Evolutionary conservation across 1,140 invertebrate species (phyloP).

Genomic region (Procambarus virginalis): DNA sequence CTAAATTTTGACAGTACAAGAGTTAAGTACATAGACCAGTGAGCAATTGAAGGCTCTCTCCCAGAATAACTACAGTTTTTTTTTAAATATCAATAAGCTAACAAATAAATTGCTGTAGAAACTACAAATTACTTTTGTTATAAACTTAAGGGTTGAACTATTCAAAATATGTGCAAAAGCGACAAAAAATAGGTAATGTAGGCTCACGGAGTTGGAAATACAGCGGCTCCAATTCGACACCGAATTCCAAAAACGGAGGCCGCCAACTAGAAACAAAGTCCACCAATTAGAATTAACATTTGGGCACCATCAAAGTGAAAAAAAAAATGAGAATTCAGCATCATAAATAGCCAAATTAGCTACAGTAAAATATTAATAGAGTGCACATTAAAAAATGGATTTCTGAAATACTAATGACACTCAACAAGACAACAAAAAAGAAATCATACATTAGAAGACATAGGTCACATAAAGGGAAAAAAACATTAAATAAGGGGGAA

Average conservation of each 20-base stretch:
- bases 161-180: background rate
- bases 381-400: background rate
- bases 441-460: background rate
- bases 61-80: too few relatives aligned
- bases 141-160: background rate
- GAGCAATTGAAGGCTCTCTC: too few relatives aligned
- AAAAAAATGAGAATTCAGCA: background rate
- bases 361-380: background rate
- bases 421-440: background rate
- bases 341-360: background rate
- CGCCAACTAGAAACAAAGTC: conserved; percentile 45
- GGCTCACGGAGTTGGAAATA: conserved; percentile 46
- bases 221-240: conserved; percentile 39
- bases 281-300: background rate
- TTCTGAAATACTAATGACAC: background rate
- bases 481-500: too few relatives aligned
- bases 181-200: conserved; percentile 10
- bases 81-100: too few relatives aligned
- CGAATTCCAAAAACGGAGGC: conserved; percentile 40
- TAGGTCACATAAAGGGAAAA: too few relatives aligned
- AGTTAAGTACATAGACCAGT: too few relatives aligned
- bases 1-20: too few relatives aligned
- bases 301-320: background rate
- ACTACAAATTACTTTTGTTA: background rate
- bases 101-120: background rate